Percentiles rank a stretch among this genome's conserved stretches.
These are phyloP conservation scores for Nymphalis polychloros DNA, from an alignment of 2,888 invertebrate species.

Conservation along the genomic window DNA sequence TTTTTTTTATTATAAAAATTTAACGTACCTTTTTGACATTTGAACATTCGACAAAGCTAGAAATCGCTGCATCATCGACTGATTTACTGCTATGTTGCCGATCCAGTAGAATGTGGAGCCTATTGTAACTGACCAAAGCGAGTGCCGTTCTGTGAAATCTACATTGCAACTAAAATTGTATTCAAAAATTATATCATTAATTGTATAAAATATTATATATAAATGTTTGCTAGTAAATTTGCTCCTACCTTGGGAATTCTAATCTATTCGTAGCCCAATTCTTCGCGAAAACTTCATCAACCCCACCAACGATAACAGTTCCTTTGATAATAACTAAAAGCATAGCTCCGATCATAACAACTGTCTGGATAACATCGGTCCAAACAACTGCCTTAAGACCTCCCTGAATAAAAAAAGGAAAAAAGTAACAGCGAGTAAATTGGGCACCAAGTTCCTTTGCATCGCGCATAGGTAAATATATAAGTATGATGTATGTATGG, in stretches of 20 bases:
- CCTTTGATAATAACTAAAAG: slow-evolving; percentile 84
- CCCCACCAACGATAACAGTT: slow-evolving; percentile 84
- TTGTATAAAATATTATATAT: too few relatives aligned
- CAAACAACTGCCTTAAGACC: slow-evolving; percentile 87
- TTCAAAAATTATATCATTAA: neutral
- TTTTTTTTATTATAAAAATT: too few relatives aligned
- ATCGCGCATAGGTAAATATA: too few relatives aligned
- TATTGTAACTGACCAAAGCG: slow-evolving; percentile 86
- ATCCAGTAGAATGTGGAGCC: slow-evolving; percentile 88
- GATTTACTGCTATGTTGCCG: slow-evolving; percentile 87
- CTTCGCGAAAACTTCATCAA: slow-evolving; percentile 78
- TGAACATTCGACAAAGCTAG: slow-evolving; percentile 85
- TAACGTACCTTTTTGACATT: slow-evolving; percentile 80
- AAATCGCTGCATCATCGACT: slow-evolving; percentile 90
- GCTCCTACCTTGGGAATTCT: slow-evolving; percentile 80
- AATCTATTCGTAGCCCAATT: slow-evolving; percentile 83
- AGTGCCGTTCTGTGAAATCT: slow-evolving; percentile 87
- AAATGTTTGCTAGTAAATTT: slow-evolving; percentile 41
- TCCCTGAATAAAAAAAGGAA: slow-evolving; percentile 67
- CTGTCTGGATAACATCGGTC: slow-evolving; percentile 87
- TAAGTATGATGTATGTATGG: too few relatives aligned
- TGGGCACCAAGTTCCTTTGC: too few relatives aligned
- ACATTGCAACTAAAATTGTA: slow-evolving; percentile 80
- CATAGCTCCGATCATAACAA: slow-evolving; percentile 87
- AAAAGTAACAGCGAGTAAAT: neutral